Evolutionary conservation across 2,888 invertebrate species (phyloP), one percentile per base, ranked within the genome.

Genomic region (Torymus auratus): DNA sequence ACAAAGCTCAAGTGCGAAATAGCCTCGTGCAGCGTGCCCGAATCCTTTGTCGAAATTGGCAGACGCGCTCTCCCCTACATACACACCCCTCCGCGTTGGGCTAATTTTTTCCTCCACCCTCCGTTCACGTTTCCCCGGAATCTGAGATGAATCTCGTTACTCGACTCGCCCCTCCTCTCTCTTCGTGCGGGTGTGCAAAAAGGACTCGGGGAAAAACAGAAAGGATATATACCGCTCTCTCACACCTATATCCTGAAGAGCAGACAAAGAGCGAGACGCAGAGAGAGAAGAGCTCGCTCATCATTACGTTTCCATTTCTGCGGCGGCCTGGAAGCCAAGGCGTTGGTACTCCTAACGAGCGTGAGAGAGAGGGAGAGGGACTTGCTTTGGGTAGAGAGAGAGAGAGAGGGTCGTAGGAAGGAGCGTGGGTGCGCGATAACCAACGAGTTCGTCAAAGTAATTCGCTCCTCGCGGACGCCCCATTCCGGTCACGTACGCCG

Each of bases 361-460:
- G 64, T 60, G 17, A 2, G 61, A 15, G 41, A 28, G 73, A 13
- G 23, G 7, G 41, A 41, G 61, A 15, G 41, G 15, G 64, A 13
- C n/a, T 71, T n/a, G 52, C 52, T 71, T 71, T 71, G n/a, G 52
- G 52, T 17, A 55, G 58, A 20, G 65, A 15, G 55, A 20, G 50
- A 64, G 76, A n/a, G 65, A 50, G 50, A 55, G 72, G 41, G 7
- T 41, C 41, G 41, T 41, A 41, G 41, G 41, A 41, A 23, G 52
- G 78, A n/a, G 61, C 17, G 20, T 20, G 53, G n/a, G 69, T 60
- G 71, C 17, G 61, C 79, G 81, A 83, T 83, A 81, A 83, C 83
- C 81, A 72, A 82, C 80, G 83, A 88, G 86, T 88, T 88, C 88
- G 88, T 88, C 87, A 87, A 88, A 88, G 88, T 88, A 88, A 88